Percentiles rank a stretch among this genome's conserved stretches.
phyloP scores from a whole-genome alignment of 1,140 invertebrate genomes.

The Sminthurides bifidus region DNA sequence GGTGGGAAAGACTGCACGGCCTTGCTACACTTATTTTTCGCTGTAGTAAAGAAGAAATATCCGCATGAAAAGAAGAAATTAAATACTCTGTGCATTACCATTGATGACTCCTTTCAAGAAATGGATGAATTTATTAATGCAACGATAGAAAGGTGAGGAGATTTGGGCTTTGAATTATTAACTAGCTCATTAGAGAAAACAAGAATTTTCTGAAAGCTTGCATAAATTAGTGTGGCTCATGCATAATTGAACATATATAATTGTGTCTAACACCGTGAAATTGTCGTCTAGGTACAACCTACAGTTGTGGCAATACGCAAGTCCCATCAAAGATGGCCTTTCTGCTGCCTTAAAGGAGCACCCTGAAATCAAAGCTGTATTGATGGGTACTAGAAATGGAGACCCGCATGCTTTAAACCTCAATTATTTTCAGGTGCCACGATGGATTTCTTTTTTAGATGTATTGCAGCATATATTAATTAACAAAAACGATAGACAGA shows the following conservation, averaged over 20 bases:
- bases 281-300: constrained; percentile 51
- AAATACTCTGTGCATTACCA: constrained; percentile 61
- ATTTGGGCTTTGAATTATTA: neutral
- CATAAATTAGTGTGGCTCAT: neutral
- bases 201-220: neutral
- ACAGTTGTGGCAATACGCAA: constrained; percentile 52
- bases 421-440: constrained; percentile 52
- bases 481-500: neutral
- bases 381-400: constrained; percentile 75
- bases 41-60: constrained; percentile 47
- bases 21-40: constrained; percentile 62
- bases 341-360: constrained; percentile 48
- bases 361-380: constrained; percentile 58
- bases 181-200: neutral
- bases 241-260: neutral
- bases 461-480: neutral
- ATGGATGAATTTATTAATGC: constrained; percentile 69
- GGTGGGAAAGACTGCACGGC: constrained; percentile 96
- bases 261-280: neutral
- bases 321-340: constrained; percentile 59
- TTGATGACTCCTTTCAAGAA: constrained; percentile 66
- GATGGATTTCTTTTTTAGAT: neutral
- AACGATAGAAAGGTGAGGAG: constrained; percentile 43
- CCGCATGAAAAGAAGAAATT: constrained; percentile 38
- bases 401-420: constrained; percentile 65